A percentile compares a stretch with the other conserved stretches of the same genome.
Evolutionary conservation across 2,113 vertebrate species (phyloP).

Genomic region (Dasypus novemcinctus): DNA sequence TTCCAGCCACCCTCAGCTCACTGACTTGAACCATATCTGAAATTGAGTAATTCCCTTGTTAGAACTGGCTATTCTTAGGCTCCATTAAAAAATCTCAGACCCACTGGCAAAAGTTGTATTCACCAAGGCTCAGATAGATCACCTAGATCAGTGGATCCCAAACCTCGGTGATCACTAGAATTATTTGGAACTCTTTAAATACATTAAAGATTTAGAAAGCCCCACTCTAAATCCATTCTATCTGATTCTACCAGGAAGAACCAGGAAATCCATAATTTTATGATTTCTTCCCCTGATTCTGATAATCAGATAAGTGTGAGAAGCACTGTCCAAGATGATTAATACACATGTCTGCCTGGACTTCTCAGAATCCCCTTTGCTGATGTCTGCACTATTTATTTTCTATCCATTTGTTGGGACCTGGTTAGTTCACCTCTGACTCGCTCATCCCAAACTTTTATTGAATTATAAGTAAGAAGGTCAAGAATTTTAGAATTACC

Average conservation of each 20-base stretch:
- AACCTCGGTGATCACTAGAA: background rate
- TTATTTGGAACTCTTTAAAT: background rate
- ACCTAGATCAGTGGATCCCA: background rate
- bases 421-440: background rate
- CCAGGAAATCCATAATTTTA: background rate
- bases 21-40: background rate
- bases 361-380: background rate
- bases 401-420: background rate
- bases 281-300: background rate
- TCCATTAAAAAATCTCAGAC: background rate
- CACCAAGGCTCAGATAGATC: background rate
- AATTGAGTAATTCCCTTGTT: background rate
- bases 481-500: background rate
- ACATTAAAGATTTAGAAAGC: background rate
- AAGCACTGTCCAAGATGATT: background rate
- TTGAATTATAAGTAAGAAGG: background rate
- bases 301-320: background rate
- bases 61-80: background rate
- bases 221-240: background rate
- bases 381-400: background rate
- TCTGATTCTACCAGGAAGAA: background rate
- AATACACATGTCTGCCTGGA: background rate
- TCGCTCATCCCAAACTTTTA: background rate
- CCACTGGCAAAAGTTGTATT: background rate
- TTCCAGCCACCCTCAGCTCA: background rate